Conservation (phyloP, 2,113 vertebrate species). For the Sphyrna mokarran region DNA sequence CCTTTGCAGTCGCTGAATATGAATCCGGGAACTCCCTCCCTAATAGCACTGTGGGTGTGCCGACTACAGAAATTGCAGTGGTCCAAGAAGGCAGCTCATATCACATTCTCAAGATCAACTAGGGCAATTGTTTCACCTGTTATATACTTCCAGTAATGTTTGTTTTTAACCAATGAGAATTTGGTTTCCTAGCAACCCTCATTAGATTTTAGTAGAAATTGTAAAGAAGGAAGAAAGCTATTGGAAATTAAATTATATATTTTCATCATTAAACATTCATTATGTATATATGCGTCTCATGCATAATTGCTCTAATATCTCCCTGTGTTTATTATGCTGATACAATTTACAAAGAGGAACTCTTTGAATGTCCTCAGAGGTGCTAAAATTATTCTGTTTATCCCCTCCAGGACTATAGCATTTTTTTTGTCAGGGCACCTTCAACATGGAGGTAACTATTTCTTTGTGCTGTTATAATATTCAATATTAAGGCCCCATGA, state of each 20-base stretch:
- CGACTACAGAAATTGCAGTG: neutral
- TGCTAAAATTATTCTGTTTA: neutral
- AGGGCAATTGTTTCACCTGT: neutral
- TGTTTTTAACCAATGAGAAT: neutral
- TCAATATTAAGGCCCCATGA: neutral
- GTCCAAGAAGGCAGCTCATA: neutral
- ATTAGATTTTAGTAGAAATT: neutral
- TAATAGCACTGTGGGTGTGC: too few species aligned
- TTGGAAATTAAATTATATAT: neutral
- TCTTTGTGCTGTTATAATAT: neutral
- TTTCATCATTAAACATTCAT: neutral
- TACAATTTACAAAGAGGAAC: neutral
- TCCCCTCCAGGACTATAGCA: neutral
- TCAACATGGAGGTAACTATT: neutral
- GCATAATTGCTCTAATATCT: neutral
- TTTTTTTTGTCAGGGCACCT: neutral
- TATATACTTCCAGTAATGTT: neutral
- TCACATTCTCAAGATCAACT: neutral
- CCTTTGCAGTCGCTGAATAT: too few species aligned
- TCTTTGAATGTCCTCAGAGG: neutral
- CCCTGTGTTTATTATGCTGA: neutral
- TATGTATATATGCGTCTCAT: neutral
- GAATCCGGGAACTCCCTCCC: too few species aligned
- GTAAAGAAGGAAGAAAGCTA: neutral
- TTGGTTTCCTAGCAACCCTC: neutral